A percentile compares a stretch with the other conserved stretches of the same genome.
Conservation (phyloP, 1,140 invertebrate species). For the Araneus ventricosus region DNA sequence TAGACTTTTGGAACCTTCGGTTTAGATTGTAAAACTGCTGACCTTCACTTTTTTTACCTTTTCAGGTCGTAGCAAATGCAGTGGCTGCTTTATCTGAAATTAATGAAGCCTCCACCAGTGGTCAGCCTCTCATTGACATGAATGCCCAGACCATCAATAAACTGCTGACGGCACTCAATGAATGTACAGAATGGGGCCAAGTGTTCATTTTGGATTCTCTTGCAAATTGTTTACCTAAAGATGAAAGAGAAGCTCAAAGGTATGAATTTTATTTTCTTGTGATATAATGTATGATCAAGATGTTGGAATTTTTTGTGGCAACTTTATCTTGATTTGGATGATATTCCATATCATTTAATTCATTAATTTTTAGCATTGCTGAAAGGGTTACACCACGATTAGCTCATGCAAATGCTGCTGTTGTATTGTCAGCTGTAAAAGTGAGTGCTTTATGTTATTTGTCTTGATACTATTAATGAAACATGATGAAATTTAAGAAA, state of each 20-base stretch:
- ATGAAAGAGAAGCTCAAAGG: slow-evolving; percentile 99
- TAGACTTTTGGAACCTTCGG: too few species aligned
- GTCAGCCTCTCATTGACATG: slow-evolving; percentile 96
- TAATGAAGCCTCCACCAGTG: slow-evolving; percentile 96
- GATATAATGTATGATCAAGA: too few species aligned
- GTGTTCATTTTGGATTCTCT: slow-evolving; percentile 99
- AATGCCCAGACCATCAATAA: slow-evolving; percentile 99
- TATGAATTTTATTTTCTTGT: slow-evolving; percentile 76
- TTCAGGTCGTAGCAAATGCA: slow-evolving; percentile 97
- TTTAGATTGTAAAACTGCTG: too few species aligned
- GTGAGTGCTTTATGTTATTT: slow-evolving; percentile 80
- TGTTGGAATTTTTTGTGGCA: too few species aligned
- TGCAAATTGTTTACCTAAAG: slow-evolving; percentile 97
- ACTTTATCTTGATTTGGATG: too few species aligned
- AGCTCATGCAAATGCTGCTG: slow-evolving; percentile 99
- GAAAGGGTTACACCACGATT: slow-evolving; percentile 98
- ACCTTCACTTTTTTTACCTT: background rate
- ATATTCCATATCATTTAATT: too few species aligned
- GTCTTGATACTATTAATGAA: too few species aligned
- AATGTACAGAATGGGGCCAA: slow-evolving; percentile 99
- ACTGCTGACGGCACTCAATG: slow-evolving; percentile 97
- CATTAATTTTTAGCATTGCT: slow-evolving; percentile 87
- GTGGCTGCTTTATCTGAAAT: slow-evolving; percentile 99
- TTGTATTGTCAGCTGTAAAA: slow-evolving; percentile 99
- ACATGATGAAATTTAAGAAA: too few species aligned